phyloP scores from a whole-genome alignment of 2,888 invertebrate genomes.

The Biston stratarius region DNA sequence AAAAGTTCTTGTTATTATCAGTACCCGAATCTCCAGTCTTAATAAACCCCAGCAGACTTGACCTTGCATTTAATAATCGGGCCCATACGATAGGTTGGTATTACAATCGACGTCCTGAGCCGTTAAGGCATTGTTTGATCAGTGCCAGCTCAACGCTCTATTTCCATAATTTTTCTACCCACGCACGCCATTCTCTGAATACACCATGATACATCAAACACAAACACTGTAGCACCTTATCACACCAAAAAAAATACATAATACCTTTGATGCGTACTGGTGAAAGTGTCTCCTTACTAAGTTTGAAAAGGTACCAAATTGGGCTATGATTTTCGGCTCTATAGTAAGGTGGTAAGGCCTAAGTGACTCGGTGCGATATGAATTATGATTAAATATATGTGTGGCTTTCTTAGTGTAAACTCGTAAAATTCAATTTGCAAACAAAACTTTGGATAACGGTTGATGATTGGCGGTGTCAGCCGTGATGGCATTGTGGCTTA shows the following conservation, averaged over 20 bases:
- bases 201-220: constrained; percentile 45
- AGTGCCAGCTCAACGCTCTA: constrained; percentile 61
- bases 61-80: constrained; percentile 53
- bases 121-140: constrained; percentile 79
- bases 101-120: constrained; percentile 70
- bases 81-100: constrained; percentile 59
- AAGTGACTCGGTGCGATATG: constrained; percentile 24
- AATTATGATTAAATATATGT: constrained; percentile 34
- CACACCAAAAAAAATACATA: constrained; percentile 8
- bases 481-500: constrained; percentile 34
- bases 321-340: not conserved
- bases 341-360: constrained; percentile 21
- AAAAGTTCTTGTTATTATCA: not conserved
- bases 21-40: constrained; percentile 26
- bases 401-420: constrained; percentile 52
- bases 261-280: not conserved
- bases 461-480: constrained; percentile 44
- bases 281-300: constrained; percentile 1
- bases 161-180: constrained; percentile 72
- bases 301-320: constrained; percentile 14
- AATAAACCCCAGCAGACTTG: constrained; percentile 48
- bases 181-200: constrained; percentile 63
- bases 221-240: constrained; percentile 36
- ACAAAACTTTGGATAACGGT: constrained; percentile 50
- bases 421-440: constrained; percentile 62